Percentiles rank a stretch among this genome's conserved stretches.
phyloP scores from a whole-genome alignment of 2,888 invertebrate genomes.

The Eristalis arbustorum region DNA sequence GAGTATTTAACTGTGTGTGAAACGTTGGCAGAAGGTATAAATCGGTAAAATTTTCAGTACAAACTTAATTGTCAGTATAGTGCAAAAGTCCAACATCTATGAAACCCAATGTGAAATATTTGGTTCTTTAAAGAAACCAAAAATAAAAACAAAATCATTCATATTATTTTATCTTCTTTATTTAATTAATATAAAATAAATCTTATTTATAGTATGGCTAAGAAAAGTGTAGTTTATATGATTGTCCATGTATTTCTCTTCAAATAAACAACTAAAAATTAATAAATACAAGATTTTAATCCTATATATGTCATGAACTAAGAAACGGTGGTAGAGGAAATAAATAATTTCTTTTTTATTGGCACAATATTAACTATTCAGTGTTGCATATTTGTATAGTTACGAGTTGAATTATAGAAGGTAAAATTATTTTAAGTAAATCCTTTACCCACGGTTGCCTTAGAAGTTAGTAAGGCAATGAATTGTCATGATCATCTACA shows the following conservation, averaged over 20 bases:
- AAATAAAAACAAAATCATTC: neutral
- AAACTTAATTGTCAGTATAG: neutral
- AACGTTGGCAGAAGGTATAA: neutral
- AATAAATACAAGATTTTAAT: neutral
- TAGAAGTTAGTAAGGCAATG: neutral
- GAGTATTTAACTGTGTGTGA: neutral
- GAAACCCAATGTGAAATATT: neutral
- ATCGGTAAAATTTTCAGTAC: too few relatives aligned
- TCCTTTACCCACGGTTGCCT: neutral
- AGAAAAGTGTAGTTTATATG: slow-evolving; percentile 16
- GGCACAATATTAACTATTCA: neutral
- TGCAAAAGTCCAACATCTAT: neutral
- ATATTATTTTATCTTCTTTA: neutral
- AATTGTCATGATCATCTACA: neutral
- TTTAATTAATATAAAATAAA: slow-evolving; percentile 18
- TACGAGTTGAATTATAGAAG: neutral
- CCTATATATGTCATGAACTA: neutral
- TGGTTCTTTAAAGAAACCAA: neutral
- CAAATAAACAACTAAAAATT: neutral
- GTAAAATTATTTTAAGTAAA: neutral
- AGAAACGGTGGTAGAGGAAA: neutral
- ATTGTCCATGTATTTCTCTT: neutral
- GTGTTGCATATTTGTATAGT: neutral
- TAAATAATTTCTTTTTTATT: neutral
- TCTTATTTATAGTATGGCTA: slow-evolving; percentile 61